phyloP scores from a whole-genome alignment of 2,113 vertebrate genomes.

The Crotophaga sulcirostris region DNA sequence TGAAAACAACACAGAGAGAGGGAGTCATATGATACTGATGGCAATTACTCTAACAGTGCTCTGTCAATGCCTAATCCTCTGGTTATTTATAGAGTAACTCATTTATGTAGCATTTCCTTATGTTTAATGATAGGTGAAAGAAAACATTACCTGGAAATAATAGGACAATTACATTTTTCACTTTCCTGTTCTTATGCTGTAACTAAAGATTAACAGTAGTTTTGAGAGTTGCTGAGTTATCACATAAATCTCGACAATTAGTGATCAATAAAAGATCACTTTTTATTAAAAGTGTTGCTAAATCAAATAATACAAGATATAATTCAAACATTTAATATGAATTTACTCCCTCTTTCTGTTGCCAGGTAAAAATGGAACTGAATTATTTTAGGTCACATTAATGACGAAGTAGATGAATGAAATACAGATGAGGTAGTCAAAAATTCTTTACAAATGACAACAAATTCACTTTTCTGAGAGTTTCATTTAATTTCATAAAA shows the following conservation, averaged over 20 bases:
- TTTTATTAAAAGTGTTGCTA: neutral
- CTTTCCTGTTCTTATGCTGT: neutral
- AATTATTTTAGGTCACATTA: neutral
- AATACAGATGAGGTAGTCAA: neutral
- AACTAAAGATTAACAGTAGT: neutral
- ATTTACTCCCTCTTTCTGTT: neutral
- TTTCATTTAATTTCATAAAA: neutral
- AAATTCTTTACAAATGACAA: neutral
- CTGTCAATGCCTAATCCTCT: neutral
- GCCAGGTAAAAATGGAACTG: neutral
- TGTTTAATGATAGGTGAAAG: neutral
- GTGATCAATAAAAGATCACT: neutral
- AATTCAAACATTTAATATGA: neutral
- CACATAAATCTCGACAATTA: neutral
- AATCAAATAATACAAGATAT: neutral
- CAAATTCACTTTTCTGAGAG: neutral
- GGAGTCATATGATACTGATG: fast-evolving
- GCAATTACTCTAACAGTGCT: neutral
- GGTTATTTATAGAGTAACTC: neutral
- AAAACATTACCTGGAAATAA: neutral
- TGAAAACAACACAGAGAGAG: neutral
- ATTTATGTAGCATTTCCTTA: neutral
- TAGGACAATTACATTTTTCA: neutral
- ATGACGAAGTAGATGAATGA: neutral
- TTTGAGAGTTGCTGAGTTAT: neutral